Evolutionary conservation across 2,888 invertebrate species (phyloP).

Genomic region (Capitulum mitella): DNA sequence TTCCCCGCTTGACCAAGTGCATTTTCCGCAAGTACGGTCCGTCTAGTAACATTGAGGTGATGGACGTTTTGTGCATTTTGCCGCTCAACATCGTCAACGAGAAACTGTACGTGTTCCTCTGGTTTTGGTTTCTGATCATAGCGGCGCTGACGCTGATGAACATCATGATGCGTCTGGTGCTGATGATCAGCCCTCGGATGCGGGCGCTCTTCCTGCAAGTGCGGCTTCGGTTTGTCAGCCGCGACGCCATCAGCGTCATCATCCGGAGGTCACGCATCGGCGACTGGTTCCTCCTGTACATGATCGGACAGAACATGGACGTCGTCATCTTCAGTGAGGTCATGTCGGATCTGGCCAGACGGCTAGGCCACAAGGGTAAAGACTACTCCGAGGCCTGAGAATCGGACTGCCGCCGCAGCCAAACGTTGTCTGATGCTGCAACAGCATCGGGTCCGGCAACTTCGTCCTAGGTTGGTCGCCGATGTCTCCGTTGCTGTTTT

Average conservation of each 20-base stretch:
- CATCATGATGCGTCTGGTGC: conserved; percentile 71
- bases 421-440: too few species aligned
- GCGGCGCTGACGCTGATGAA: conserved; percentile 72
- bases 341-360: conserved; percentile 83
- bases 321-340: conserved; percentile 54
- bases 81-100: conserved; percentile 91
- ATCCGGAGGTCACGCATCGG: conserved; percentile 87
- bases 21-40: conserved; percentile 90
- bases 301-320: conserved; percentile 72
- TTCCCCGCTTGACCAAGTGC: conserved; percentile 91
- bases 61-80: conserved; percentile 81
- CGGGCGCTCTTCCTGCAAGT: conserved; percentile 83
- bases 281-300: conserved; percentile 91
- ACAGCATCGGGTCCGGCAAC: too few species aligned
- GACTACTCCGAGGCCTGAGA: conserved; percentile 36
- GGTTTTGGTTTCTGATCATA: conserved; percentile 93
- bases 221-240: conserved; percentile 75
- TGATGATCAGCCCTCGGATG: conserved; percentile 80
- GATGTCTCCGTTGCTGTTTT: too few species aligned
- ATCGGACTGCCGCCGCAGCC: neutral
- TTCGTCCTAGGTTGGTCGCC: too few species aligned
- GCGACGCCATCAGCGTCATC: conserved; percentile 84
- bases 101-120: conserved; percentile 72
- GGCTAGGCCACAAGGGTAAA: conserved; percentile 59
- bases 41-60: conserved; percentile 64